Conservation (phyloP, 2,888 invertebrate species). For the Dusona sp. region DNA sequence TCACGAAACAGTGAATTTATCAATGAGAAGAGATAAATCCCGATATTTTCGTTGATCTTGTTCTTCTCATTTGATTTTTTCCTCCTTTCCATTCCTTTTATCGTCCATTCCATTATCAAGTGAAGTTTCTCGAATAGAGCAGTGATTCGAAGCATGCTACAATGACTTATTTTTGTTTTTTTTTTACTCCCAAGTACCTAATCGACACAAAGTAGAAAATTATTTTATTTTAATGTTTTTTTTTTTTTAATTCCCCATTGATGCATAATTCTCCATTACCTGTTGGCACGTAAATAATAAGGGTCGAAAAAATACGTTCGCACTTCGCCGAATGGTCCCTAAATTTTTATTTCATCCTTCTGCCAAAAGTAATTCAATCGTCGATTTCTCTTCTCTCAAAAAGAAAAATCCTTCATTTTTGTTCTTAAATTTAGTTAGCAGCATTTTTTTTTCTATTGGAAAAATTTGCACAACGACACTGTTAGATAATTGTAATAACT, state of each 20-base stretch:
- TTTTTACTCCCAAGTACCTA: not conserved
- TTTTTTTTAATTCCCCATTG: not conserved
- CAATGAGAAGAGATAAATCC: too few relatives aligned
- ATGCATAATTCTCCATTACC: constrained; percentile 32
- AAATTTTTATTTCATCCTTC: not conserved
- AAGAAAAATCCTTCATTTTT: not conserved
- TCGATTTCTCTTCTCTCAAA: not conserved
- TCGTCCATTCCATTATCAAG: constrained; percentile 15
- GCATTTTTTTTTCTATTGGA: not conserved
- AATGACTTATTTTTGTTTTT: not conserved
- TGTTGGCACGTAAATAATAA: constrained; percentile 47
- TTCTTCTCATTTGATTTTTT: too few relatives aligned
- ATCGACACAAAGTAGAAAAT: not conserved
- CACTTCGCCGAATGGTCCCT: constrained; percentile 62
- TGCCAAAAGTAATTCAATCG: not conserved
- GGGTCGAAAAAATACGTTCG: constrained; percentile 37
- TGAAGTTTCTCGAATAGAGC: constrained; percentile 8
- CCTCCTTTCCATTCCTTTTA: not conserved
- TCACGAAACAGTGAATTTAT: not conserved
- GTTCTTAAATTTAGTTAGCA: not conserved
- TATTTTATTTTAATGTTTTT: not conserved
- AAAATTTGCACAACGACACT: not conserved
- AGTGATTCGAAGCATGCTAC: constrained; percentile 52
- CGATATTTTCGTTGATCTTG: too few relatives aligned
- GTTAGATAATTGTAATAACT: not conserved